Percentiles rank a stretch among this genome's conserved stretches.
Evolutionary conservation across 92 coral and sea anemone species (phyloP).

Genomic region (Heteractis magnifica): DNA sequence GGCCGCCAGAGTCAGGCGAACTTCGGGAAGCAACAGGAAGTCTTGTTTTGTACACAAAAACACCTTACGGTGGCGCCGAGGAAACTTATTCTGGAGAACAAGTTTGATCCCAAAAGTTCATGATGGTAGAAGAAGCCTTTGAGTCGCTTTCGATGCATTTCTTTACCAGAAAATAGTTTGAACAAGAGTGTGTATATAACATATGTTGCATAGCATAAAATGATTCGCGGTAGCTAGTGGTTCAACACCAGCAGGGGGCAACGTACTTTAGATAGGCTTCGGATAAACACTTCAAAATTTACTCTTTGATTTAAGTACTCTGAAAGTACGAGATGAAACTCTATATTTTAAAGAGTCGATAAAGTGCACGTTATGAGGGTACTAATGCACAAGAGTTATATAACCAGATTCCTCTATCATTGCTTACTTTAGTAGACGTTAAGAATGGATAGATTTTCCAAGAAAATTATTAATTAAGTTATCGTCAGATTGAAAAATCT

Average conservation of each 20-base stretch:
- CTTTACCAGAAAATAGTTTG: neutral
- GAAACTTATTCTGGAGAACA: neutral
- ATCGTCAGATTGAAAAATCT: too few species aligned
- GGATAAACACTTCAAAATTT: neutral
- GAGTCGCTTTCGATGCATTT: neutral
- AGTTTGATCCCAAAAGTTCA: neutral
- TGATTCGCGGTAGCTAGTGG: neutral
- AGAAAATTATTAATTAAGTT: too few species aligned
- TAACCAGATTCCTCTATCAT: too few species aligned
- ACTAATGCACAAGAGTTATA: too few species aligned
- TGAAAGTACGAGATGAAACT: neutral
- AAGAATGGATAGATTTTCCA: neutral
- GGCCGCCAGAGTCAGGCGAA: neutral
- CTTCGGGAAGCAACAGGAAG: conserved; percentile 6
- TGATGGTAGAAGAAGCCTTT: neutral
- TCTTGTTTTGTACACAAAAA: neutral
- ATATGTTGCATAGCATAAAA: too few species aligned
- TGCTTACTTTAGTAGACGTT: too few species aligned
- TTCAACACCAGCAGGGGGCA: neutral
- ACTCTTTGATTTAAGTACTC: neutral
- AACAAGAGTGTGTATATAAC: neutral
- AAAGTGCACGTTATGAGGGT: neutral
- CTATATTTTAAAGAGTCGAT: neutral
- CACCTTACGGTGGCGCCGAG: neutral
- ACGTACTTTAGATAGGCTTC: neutral